phyloP scores from a whole-genome alignment of 2,888 invertebrate species.

The Drosophila crucigera region DNA sequence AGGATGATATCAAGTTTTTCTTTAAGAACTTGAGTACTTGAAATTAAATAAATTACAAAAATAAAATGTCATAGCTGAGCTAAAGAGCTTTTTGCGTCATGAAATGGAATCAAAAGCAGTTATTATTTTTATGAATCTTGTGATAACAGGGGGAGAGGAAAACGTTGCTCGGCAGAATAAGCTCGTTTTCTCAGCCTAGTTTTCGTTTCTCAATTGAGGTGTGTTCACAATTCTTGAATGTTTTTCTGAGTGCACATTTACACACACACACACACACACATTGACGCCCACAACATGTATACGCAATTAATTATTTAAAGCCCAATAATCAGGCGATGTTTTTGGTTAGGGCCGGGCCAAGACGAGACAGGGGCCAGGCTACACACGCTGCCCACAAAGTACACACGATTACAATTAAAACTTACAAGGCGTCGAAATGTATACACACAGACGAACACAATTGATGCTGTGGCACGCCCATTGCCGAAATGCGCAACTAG shows the following conservation, averaged over 20 bases:
- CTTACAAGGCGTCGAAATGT: slow-evolving; percentile 77
- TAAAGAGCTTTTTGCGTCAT: neutral
- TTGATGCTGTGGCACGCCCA: slow-evolving; percentile 68
- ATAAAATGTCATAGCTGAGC: neutral
- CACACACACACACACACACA: neutral
- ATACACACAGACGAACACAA: slow-evolving; percentile 32
- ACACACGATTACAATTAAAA: slow-evolving; percentile 73
- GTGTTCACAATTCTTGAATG: neutral
- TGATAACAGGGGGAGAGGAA: neutral
- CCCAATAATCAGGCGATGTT: slow-evolving; percentile 65
- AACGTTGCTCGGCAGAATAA: neutral
- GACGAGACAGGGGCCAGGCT: neutral
- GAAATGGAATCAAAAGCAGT: neutral
- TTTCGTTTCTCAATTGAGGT: neutral
- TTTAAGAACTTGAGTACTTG: neutral
- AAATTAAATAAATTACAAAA: neutral
- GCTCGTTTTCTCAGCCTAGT: neutral
- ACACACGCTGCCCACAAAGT: slow-evolving; percentile 14
- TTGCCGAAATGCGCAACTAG: slow-evolving; percentile 47
- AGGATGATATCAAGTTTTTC: neutral
- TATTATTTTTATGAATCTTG: neutral
- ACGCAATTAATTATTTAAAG: slow-evolving; percentile 77
- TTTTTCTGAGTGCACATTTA: neutral
- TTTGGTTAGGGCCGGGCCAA: neutral
- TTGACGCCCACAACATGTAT: slow-evolving; percentile 41